Conservation (phyloP, 2,888 invertebrate species). For the Phrixothrix hirtus region DNA sequence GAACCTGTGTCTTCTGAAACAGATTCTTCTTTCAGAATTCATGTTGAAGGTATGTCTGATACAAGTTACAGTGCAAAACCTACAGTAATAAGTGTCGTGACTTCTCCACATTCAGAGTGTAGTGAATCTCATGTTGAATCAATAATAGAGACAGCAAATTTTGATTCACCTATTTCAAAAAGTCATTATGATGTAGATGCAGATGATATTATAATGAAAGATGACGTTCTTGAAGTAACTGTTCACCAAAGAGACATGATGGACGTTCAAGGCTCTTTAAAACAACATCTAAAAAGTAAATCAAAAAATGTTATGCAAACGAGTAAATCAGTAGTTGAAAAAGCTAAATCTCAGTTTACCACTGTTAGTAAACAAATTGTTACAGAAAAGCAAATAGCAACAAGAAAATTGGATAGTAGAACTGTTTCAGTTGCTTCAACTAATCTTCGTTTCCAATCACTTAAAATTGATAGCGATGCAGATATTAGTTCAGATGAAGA, state of each 20-base stretch:
- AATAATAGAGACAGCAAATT: slow-evolving; percentile 40
- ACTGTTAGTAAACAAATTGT: not conserved
- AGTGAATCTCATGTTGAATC: slow-evolving; percentile 47
- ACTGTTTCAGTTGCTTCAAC: slow-evolving; percentile 12
- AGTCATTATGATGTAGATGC: slow-evolving; percentile 22
- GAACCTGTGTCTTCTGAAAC: slow-evolving; percentile 51
- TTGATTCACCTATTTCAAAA: slow-evolving; percentile 9
- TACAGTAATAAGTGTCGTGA: slow-evolving; percentile 9
- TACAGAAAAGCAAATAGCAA: slow-evolving; percentile 7
- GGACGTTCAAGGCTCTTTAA: too few relatives aligned
- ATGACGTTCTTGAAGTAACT: slow-evolving; percentile 55
- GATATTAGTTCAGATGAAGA: slow-evolving; percentile 52
- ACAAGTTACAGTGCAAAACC: slow-evolving; percentile 25
- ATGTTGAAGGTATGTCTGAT: slow-evolving; percentile 40
- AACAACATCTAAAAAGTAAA: not conserved
- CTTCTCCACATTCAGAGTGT: slow-evolving; percentile 43
- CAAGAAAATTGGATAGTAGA: too few relatives aligned
- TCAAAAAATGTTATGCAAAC: not conserved
- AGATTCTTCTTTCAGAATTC: slow-evolving; percentile 45
- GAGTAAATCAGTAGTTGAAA: not conserved
- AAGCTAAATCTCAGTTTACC: not conserved
- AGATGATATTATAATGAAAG: slow-evolving; percentile 55
- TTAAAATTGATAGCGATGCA: slow-evolving; percentile 45
- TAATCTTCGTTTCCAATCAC: slow-evolving; percentile 27
- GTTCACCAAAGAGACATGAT: slow-evolving; percentile 44